Percentiles rank a stretch among this genome's conserved stretches.
These are phyloP conservation scores for Cacatua alba DNA, from an alignment of 2,113 vertebrate species.

Conservation along the genomic window DNA sequence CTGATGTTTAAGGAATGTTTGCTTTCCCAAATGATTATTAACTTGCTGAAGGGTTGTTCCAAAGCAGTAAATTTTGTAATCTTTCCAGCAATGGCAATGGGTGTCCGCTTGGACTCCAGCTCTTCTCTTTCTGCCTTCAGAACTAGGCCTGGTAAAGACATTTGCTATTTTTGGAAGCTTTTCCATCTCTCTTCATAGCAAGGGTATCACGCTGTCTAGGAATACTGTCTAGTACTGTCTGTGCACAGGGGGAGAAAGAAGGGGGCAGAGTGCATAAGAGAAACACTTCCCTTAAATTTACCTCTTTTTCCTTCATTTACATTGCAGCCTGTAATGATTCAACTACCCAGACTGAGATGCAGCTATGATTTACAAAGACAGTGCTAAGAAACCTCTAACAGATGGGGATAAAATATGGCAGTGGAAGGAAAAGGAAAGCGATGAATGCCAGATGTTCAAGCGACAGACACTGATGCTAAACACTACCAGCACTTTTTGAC, in stretches of 20 bases:
- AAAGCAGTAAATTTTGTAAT: neutral
- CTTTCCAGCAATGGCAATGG: neutral
- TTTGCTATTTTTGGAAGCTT: neutral
- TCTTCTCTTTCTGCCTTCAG: conserved; percentile 1
- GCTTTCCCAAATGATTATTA: neutral
- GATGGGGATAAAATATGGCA: conserved; percentile 53
- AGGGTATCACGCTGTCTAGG: neutral
- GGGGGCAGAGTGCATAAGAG: neutral
- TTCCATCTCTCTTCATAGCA: neutral
- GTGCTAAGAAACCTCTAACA: conserved; percentile 26
- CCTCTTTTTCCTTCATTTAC: neutral
- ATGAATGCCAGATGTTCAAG: conserved; percentile 56
- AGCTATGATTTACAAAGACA: conserved; percentile 19
- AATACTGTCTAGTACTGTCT: neutral
- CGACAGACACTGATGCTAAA: conserved; percentile 24
- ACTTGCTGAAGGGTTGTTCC: neutral
- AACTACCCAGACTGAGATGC: neutral
- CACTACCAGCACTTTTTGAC: conserved; percentile 22
- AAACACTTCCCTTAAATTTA: neutral
- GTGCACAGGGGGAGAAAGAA: neutral
- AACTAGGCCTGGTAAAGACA: neutral
- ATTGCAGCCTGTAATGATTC: conserved; percentile 8
- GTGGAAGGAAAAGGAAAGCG: conserved; percentile 4
- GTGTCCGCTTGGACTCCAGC: neutral
- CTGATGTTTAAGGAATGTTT: neutral